Evolutionary conservation across 2,888 invertebrate genomes (phyloP).

Genomic region (Yponomeuta malinellus): DNA sequence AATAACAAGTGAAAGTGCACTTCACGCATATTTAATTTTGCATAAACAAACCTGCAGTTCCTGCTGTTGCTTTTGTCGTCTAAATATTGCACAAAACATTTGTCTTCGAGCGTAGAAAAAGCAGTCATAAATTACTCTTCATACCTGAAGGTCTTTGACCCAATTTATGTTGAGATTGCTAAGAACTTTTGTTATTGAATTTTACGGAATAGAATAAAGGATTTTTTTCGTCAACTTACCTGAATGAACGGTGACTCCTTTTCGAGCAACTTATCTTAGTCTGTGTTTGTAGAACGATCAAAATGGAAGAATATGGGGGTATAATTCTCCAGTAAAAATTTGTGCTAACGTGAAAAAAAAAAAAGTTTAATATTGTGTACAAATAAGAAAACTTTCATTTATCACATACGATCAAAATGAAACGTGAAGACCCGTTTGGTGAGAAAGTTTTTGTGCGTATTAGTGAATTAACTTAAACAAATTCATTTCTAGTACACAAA

Average conservation of each 20-base stretch:
- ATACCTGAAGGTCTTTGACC: conserved; percentile 19
- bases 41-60: conserved; percentile 47
- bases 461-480: too few relatives aligned
- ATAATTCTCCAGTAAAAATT: too few relatives aligned
- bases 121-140: conserved; percentile 14
- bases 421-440: not conserved
- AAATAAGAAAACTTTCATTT: not conserved
- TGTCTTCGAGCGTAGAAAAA: conserved; percentile 1
- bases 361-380: too few relatives aligned
- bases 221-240: conserved; percentile 3
- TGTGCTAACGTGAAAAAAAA: too few relatives aligned
- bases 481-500: too few relatives aligned
- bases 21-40: conserved; percentile 53
- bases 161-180: conserved; percentile 14
- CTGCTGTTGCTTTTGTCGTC: conserved; percentile 31
- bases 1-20: conserved; percentile 63
- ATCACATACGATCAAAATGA: not conserved
- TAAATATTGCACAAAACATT: conserved; percentile 18
- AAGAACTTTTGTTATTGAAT: not conserved
- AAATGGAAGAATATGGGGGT: not conserved
- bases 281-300: not conserved
- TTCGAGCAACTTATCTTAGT: not conserved
- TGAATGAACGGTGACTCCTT: not conserved
- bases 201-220: not conserved
- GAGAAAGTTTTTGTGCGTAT: too few relatives aligned